A percentile compares a stretch with the other conserved stretches of the same genome.
phyloP scores from a whole-genome alignment of 1,140 invertebrate genomes.

The Lepidurus couesii region DNA sequence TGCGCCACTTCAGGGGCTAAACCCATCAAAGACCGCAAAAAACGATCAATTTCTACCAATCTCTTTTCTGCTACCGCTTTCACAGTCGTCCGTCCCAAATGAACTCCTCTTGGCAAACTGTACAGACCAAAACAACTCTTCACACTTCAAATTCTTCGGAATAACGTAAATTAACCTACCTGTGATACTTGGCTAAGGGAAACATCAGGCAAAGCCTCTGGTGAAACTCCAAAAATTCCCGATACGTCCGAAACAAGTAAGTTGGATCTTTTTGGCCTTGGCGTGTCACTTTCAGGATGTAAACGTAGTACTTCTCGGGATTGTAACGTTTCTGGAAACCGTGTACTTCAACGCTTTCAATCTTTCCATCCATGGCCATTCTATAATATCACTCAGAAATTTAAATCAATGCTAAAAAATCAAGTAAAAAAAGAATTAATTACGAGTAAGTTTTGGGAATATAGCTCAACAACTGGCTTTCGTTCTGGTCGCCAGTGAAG shows the following conservation, averaged over 20 bases:
- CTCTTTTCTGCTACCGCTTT: conserved; percentile 89
- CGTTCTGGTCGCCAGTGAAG: conserved; percentile 76
- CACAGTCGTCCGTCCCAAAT: conserved; percentile 86
- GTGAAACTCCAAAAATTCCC: conserved; percentile 94
- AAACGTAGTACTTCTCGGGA: conserved; percentile 97
- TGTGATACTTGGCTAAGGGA: conserved; percentile 67
- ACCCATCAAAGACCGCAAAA: conserved; percentile 76
- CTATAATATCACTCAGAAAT: conserved; percentile 48
- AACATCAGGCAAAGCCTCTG: conserved; percentile 88
- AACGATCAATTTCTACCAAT: conserved; percentile 75
- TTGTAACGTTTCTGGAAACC: conserved; percentile 92
- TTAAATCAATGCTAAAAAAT: neutral
- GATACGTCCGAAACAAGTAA: conserved; percentile 85
- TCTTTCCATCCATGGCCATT: conserved; percentile 80
- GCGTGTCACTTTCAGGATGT: conserved; percentile 79
- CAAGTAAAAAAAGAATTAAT: conserved; percentile 44
- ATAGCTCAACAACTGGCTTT: conserved; percentile 80
- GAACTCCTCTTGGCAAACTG: conserved; percentile 68
- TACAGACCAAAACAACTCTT: conserved; percentile 41
- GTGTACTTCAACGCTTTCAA: conserved; percentile 77
- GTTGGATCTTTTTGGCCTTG: conserved; percentile 75
- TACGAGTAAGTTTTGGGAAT: conserved; percentile 90
- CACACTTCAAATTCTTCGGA: neutral
- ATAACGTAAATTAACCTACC: neutral
- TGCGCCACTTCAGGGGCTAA: conserved; percentile 89